Conservation (phyloP, 2,888 invertebrate species). For the Norana najaformis region DNA sequence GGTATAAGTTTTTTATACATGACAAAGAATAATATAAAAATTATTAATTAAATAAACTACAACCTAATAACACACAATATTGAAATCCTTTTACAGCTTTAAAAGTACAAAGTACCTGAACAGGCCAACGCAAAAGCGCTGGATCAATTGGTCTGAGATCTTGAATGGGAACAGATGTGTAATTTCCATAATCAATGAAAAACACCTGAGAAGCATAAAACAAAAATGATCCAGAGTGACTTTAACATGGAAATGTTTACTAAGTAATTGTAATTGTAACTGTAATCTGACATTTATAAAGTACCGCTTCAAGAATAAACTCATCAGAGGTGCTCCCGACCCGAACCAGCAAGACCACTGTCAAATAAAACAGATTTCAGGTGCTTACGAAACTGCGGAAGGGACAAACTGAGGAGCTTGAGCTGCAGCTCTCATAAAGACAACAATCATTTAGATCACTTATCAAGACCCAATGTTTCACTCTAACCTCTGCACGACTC, state of each 20-base stretch:
- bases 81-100: neutral
- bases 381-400: too few relatives aligned
- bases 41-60: neutral
- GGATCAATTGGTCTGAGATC: conserved; percentile 45
- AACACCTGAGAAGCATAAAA: conserved; percentile 52
- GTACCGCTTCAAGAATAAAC: too few relatives aligned
- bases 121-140: conserved; percentile 45
- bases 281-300: too few relatives aligned
- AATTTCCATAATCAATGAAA: conserved; percentile 80
- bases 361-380: too few relatives aligned
- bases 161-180: conserved; percentile 42
- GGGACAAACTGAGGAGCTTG: too few relatives aligned
- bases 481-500: neutral
- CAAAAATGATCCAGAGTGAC: neutral
- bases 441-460: neutral
- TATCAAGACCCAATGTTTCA: neutral
- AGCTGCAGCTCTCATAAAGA: too few relatives aligned
- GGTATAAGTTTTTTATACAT: neutral
- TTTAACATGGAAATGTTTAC: neutral
- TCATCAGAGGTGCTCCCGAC: too few relatives aligned
- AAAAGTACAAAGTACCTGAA: conserved; percentile 43
- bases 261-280: too few relatives aligned
- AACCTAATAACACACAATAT: neutral
- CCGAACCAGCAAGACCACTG: too few relatives aligned
- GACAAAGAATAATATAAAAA: neutral